Evolutionary conservation across 2,888 invertebrate species (phyloP).

Genomic region (Ennomos erosarius): DNA sequence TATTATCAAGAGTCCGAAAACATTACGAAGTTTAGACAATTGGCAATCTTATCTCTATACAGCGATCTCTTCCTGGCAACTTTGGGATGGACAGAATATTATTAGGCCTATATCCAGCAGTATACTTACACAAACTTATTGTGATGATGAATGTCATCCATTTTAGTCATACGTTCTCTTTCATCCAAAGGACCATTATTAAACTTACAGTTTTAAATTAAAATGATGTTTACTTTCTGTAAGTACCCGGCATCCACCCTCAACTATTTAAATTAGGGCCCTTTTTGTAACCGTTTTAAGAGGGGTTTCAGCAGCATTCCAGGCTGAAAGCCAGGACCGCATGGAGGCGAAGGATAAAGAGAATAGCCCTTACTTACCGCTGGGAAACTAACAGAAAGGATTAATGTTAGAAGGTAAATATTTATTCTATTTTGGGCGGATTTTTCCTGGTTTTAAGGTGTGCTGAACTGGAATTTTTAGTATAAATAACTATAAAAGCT

Average conservation of each 20-base stretch:
- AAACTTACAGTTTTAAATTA: no score
- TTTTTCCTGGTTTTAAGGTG: neutral
- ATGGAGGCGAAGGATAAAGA: conserved; percentile 1
- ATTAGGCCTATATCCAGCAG: no score
- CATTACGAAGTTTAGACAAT: no score
- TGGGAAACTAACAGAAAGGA: neutral
- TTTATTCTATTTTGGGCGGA: neutral
- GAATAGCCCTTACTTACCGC: neutral
- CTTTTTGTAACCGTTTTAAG: conserved; percentile 5
- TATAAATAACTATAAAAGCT: no score
- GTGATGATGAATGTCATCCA: neutral
- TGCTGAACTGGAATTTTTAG: no score
- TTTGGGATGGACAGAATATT: no score
- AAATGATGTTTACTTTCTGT: no score
- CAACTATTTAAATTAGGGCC: neutral
- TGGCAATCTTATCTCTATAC: no score
- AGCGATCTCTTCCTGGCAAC: no score
- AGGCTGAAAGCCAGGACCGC: neutral
- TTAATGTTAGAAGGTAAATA: conserved; percentile 1
- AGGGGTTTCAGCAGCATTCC: conserved; percentile 1
- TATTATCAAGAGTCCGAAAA: no score
- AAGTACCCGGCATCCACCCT: neutral
- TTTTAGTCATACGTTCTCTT: neutral
- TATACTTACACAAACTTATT: no score
- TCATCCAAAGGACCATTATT: no score